Evolutionary conservation across 2,113 vertebrate species (phyloP).

Genomic region (Garra rufa): DNA sequence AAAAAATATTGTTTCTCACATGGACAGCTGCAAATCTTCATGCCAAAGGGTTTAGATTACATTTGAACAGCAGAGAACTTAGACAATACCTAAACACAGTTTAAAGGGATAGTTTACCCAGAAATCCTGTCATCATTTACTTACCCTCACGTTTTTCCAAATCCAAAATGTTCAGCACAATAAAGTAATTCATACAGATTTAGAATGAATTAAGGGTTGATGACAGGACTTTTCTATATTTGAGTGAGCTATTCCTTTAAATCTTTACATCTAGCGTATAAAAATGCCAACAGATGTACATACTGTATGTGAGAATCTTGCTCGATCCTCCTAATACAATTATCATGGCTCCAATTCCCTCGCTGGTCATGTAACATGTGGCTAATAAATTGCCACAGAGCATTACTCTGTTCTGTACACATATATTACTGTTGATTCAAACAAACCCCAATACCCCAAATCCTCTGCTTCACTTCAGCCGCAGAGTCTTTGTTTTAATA

Average conservation of each 20-base stretch:
- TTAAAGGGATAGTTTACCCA: not conserved
- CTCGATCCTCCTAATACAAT: slow-evolving; percentile 26
- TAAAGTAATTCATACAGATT: not conserved
- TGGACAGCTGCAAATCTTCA: slow-evolving; percentile 19
- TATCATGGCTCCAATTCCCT: slow-evolving; percentile 35
- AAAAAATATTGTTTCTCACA: slow-evolving; percentile 1
- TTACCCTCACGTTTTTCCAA: not conserved
- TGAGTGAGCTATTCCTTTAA: not conserved
- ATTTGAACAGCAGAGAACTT: slow-evolving; percentile 13
- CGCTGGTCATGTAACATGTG: slow-evolving; percentile 45
- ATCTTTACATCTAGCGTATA: not conserved
- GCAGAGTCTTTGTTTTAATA: slow-evolving; percentile 54
- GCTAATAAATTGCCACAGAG: slow-evolving; percentile 41
- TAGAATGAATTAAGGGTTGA: not conserved
- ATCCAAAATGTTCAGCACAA: not conserved
- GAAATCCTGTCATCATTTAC: not conserved
- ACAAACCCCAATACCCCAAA: slow-evolving; percentile 31
- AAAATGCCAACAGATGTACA: slow-evolving; percentile 40
- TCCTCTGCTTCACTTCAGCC: slow-evolving; percentile 29
- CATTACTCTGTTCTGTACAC: slow-evolving; percentile 46
- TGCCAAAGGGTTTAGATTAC: slow-evolving; percentile 38
- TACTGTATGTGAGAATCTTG: slow-evolving; percentile 47
- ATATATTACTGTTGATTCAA: slow-evolving; percentile 38
- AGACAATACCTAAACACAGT: slow-evolving; percentile 29
- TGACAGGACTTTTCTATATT: not conserved